phyloP scores from a whole-genome alignment of 2,888 invertebrate species.

The Tribolium freemani region DNA sequence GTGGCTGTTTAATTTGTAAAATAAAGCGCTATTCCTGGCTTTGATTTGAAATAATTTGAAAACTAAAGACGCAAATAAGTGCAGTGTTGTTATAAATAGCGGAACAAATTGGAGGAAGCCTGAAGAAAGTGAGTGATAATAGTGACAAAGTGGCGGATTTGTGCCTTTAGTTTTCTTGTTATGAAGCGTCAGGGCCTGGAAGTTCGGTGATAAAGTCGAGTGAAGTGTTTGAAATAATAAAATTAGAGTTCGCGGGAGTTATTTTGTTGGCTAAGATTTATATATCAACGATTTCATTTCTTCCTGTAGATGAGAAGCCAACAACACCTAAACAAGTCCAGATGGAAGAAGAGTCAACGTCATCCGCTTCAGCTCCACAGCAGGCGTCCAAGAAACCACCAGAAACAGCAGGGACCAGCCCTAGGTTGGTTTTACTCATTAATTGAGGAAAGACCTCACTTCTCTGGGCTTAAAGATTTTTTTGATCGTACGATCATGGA shows the following conservation, averaged over 20 bases:
- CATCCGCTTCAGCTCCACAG: conserved; percentile 21
- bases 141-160: background rate
- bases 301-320: conserved; percentile 58
- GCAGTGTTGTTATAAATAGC: conserved; percentile 2
- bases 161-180: conserved; percentile 38
- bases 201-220: conserved; percentile 21
- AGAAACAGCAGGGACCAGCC: conserved; percentile 24
- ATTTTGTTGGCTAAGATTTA: conserved; percentile 48
- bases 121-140: background rate
- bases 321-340: conserved; percentile 34
- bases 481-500: background rate
- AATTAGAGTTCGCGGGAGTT: conserved; percentile 52
- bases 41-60: conserved; percentile 31
- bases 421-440: conserved; percentile 44
- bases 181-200: conserved; percentile 16
- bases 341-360: conserved; percentile 12
- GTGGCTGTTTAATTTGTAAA: conserved; percentile 10
- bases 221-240: conserved; percentile 36
- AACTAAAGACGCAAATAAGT: conserved; percentile 30
- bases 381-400: conserved; percentile 35
- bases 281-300: conserved; percentile 59
- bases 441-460: conserved; percentile 37
- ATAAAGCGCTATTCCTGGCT: conserved; percentile 15
- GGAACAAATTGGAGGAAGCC: background rate
- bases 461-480: background rate